Percentiles rank a stretch among this genome's conserved stretches.
phyloP scores from a whole-genome alignment of 2,888 invertebrate genomes.

The Sesia apiformis region DNA sequence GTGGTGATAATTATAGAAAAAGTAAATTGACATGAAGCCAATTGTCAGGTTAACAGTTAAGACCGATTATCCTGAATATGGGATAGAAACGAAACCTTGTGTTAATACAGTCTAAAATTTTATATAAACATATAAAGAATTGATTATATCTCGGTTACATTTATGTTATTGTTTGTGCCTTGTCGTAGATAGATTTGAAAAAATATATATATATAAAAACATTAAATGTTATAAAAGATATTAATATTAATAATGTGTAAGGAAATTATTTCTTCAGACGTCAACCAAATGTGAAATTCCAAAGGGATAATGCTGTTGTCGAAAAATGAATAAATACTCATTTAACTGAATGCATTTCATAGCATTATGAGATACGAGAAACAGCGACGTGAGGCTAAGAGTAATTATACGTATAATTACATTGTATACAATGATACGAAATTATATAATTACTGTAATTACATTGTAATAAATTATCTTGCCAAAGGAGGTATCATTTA shows the following conservation, averaged over 20 bases:
- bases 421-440: not conserved
- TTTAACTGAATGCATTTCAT: not conserved
- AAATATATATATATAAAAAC: not conserved
- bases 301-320: not conserved
- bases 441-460: not conserved
- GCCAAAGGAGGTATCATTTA: not conserved
- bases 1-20: too few relatives aligned
- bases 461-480: not conserved
- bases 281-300: not conserved
- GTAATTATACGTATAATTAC: slow-evolving; percentile 4
- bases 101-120: not conserved
- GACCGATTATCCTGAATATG: too few relatives aligned
- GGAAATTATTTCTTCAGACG: slow-evolving; percentile 5
- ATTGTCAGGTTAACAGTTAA: too few relatives aligned
- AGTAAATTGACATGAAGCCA: too few relatives aligned
- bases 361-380: not conserved
- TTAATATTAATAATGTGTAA: not conserved
- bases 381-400: not conserved
- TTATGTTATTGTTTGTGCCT: not conserved
- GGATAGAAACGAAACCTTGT: too few relatives aligned
- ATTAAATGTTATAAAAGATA: not conserved
- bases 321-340: not conserved
- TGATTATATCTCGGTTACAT: not conserved
- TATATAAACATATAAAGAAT: not conserved
- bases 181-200: not conserved